These are phyloP conservation scores for Eubasilissa regina DNA, from an alignment of 1,140 invertebrate genomes.

Conservation along the genomic window DNA sequence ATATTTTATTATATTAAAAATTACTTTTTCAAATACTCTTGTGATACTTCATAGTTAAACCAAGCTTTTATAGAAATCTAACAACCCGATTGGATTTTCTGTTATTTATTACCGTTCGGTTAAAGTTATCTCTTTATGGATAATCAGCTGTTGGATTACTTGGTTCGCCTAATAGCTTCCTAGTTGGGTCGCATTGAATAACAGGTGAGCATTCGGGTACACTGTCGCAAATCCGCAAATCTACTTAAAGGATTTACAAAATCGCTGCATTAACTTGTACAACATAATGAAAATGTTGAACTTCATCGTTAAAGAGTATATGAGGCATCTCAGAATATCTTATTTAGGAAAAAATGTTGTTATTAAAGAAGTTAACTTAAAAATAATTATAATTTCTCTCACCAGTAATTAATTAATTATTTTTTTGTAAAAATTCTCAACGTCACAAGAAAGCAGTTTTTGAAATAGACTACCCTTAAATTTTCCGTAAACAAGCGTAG, in stretches of 20 bases:
- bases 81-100: too few relatives aligned
- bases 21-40: too few relatives aligned
- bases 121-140: too few relatives aligned
- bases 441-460: too few relatives aligned
- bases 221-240: constrained; percentile 10
- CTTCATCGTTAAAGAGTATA: background rate
- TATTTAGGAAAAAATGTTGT: background rate
- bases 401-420: background rate
- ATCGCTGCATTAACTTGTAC: constrained; percentile 27
- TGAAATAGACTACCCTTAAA: too few relatives aligned
- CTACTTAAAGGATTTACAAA: constrained; percentile 32
- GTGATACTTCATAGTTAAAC: too few relatives aligned
- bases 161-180: constrained; percentile 17
- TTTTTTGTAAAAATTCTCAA: too few relatives aligned
- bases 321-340: background rate
- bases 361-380: too few relatives aligned
- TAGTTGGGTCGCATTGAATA: constrained; percentile 11
- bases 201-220: background rate
- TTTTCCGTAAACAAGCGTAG: too few relatives aligned
- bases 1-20: too few relatives aligned
- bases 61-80: too few relatives aligned
- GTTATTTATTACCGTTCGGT: too few relatives aligned
- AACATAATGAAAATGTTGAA: background rate
- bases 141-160: constrained; percentile 20
- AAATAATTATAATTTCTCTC: background rate